Evolutionary conservation across 2,113 vertebrate genomes (phyloP), one percentile per base, ranked within the genome.

Genomic region (Anguilla japonica): DNA sequence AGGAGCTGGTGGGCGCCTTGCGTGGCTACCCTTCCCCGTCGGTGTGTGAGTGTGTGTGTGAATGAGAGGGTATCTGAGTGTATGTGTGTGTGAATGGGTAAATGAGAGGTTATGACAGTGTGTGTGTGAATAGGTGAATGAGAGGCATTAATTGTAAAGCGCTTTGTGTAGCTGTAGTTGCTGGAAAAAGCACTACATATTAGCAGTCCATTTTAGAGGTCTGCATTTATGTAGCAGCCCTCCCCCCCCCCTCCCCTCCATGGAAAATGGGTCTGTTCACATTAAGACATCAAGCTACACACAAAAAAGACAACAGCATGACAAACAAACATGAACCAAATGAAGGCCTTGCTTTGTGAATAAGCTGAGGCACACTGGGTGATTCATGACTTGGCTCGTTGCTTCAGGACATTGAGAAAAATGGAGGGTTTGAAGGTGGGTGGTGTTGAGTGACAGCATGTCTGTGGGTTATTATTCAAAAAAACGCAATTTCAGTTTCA

Each of bases 311-410:
- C 34, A 41, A 41, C n/a, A 53, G 26, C 2, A 79, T 13, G 18
- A 63, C 20, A 60, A 39, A 80, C 41, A 60, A 18, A 50, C 20
- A 86, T 34, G 15, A 82, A 53, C n/a, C 18, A 50, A 79, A 11
- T 39, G 29, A 79, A 43, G 34, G 78, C 43, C 40, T 78, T 46
- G 83, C 84, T 75, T 85, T 87, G 14, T 84, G 85, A 87, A 85
- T 89, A 87, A 92, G 91, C 91, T 87, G 83, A 90, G 89, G 89
- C 83, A 88, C 89, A 87, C 90, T 83, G 79, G 84, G 84, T 94
- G 95, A 95, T 88, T 95, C 94, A 95, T 88, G 56, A 88, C 88
- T 86, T 90, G 90, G 93, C 93, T 90, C 91, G 90, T 90, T 94
- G 91, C 50, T 91, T 92, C 91, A 92, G 92, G 92, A 93, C 91